Conservation (phyloP, 2,888 invertebrate genomes). For the Drosophila dives region DNA sequence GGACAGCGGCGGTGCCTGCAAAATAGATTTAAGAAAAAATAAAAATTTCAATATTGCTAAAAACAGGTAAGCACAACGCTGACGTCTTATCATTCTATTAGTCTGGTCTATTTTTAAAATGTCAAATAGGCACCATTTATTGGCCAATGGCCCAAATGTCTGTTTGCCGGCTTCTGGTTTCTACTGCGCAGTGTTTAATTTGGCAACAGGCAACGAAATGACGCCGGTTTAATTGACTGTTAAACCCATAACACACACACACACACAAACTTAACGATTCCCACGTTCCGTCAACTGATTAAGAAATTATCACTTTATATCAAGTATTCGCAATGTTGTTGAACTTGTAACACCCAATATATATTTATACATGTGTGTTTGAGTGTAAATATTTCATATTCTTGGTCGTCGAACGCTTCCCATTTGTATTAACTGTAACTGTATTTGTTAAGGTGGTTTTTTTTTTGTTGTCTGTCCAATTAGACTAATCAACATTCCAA, state of each 20-base stretch:
- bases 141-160: slow-evolving; percentile 55
- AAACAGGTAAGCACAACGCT: slow-evolving; percentile 2
- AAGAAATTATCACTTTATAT: slow-evolving; percentile 4
- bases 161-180: slow-evolving; percentile 13
- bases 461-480: slow-evolving; percentile 23
- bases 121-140: slow-evolving; percentile 44
- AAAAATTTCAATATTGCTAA: background rate
- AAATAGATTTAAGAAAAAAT: slow-evolving; percentile 13
- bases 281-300: slow-evolving; percentile 73
- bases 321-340: slow-evolving; percentile 28
- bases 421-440: background rate
- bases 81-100: slow-evolving; percentile 11
- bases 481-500: slow-evolving; percentile 27
- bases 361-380: background rate
- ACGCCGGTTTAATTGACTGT: slow-evolving; percentile 35
- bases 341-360: slow-evolving; percentile 44
- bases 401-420: background rate
- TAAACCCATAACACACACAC: slow-evolving; percentile 20
- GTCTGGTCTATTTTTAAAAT: slow-evolving; percentile 45
- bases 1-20: slow-evolving; percentile 64
- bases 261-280: slow-evolving; percentile 7
- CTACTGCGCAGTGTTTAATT: slow-evolving; percentile 58
- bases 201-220: slow-evolving; percentile 49
- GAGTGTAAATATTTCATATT: slow-evolving; percentile 1
- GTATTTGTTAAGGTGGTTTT: slow-evolving; percentile 1